Evolutionary conservation across 2,797 vertebrate species (phyloP).

Genomic region (Eulemur coronatus): DNA sequence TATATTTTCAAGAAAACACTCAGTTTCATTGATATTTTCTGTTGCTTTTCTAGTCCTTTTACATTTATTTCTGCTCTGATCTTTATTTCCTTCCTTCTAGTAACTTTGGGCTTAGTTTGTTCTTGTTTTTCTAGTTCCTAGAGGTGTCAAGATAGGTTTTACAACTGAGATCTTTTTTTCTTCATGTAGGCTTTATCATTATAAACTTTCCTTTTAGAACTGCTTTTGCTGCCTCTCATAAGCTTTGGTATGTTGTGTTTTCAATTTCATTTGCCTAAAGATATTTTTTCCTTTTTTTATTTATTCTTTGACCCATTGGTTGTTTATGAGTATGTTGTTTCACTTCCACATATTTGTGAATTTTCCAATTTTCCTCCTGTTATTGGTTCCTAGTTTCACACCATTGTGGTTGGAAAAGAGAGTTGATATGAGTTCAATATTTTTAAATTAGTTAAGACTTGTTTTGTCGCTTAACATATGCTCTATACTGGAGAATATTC

Average conservation of each 20-base stretch:
- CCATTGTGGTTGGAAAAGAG: background rate
- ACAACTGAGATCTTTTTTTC: background rate
- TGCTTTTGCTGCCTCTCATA: background rate
- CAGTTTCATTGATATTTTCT: background rate
- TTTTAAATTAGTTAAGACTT: background rate
- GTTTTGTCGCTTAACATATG: background rate
- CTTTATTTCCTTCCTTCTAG: background rate
- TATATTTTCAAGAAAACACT: background rate
- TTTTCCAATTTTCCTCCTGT: background rate
- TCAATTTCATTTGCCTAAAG: background rate
- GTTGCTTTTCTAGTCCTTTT: background rate
- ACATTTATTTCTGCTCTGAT: background rate
- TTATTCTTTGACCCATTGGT: background rate
- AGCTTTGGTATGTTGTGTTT: background rate
- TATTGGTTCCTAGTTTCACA: background rate
- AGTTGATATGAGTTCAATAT: background rate
- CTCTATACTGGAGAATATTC: background rate
- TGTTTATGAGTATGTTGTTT: background rate
- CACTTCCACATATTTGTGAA: background rate
- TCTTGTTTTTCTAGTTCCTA: background rate
- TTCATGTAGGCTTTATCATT: background rate
- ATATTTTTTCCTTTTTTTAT: background rate
- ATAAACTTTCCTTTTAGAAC: background rate
- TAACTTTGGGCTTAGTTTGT: background rate
- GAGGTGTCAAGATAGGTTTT: background rate